Conservation (phyloP, 2,797 vertebrate species). For the Steatocranus sp. region DNA sequence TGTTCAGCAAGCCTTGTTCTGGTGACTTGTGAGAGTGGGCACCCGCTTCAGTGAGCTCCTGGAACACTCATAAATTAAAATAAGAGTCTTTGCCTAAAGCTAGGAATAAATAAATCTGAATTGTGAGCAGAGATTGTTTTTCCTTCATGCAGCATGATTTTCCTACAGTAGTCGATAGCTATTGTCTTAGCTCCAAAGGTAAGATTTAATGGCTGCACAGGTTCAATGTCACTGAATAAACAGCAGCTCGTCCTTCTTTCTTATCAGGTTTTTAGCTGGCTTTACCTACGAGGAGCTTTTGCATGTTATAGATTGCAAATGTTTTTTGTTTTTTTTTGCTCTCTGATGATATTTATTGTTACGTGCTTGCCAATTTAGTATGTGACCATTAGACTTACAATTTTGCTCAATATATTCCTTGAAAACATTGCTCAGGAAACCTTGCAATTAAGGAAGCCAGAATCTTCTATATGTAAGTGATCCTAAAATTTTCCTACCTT, state of each 20-base stretch:
- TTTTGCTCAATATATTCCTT: background rate
- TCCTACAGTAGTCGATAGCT: slow-evolving; percentile 59
- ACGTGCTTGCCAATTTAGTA: background rate
- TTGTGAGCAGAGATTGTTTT: slow-evolving; percentile 69
- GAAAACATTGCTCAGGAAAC: background rate
- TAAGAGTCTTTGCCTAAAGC: slow-evolving; percentile 72
- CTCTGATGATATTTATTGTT: background rate
- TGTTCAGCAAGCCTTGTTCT: slow-evolving; percentile 42
- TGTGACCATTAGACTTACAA: background rate
- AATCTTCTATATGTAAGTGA: background rate
- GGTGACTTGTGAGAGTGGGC: slow-evolving; percentile 58
- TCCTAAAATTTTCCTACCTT: slow-evolving; percentile 2
- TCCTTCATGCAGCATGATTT: slow-evolving; percentile 63
- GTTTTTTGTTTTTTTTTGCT: background rate
- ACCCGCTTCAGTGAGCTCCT: slow-evolving; percentile 58
- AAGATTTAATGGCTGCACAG: slow-evolving; percentile 63
- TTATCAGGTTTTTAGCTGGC: slow-evolving; percentile 18
- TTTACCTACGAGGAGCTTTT: slow-evolving; percentile 10
- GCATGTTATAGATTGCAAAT: background rate
- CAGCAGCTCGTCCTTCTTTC: slow-evolving; percentile 20
- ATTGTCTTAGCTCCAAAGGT: slow-evolving; percentile 61
- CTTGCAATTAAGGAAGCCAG: background rate
- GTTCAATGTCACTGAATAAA: slow-evolving; percentile 35
- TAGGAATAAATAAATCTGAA: slow-evolving; percentile 74
- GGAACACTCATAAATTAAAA: slow-evolving; percentile 74